Percentiles rank a stretch among this genome's conserved stretches.
Conservation (phyloP, 2,888 invertebrate genomes). For the Lepidocyrtoides sp. region DNA sequence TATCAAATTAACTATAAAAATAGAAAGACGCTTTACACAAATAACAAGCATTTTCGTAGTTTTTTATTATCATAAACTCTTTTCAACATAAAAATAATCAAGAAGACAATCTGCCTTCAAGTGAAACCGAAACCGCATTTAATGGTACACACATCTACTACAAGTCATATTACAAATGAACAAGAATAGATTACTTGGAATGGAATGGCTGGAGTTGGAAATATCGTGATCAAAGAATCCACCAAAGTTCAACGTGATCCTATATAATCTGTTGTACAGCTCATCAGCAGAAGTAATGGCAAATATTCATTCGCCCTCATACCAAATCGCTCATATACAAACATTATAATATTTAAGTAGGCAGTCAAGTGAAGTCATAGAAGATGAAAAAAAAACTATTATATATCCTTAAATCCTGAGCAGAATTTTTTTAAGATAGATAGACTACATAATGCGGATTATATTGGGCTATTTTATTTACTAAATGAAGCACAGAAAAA, state of each 20-base stretch:
- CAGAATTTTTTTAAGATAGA: no score
- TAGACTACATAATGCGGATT: no score
- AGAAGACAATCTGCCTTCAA: conserved; percentile 42
- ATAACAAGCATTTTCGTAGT: background rate
- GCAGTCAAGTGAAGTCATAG: no score
- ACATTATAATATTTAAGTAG: no score
- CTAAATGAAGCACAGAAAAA: background rate
- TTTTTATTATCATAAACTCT: background rate
- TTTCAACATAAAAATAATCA: conserved; percentile 50
- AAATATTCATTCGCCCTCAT: background rate
- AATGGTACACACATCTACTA: background rate
- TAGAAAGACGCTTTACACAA: background rate
- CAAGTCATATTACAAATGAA: background rate
- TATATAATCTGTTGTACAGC: background rate
- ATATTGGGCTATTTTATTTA: no score
- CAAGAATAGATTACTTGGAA: background rate
- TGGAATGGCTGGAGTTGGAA: no score
- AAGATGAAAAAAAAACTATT: no score
- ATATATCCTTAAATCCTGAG: no score
- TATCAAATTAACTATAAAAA: background rate
- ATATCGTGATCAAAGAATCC: conserved; percentile 1
- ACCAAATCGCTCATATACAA: background rate
- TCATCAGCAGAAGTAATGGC: background rate
- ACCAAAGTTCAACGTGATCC: conserved; percentile 5
- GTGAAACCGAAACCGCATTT: conserved; percentile 27